These are phyloP conservation scores for Mactromeris polynyma DNA, from an alignment of 2,888 invertebrate species.

Conservation along the genomic window DNA sequence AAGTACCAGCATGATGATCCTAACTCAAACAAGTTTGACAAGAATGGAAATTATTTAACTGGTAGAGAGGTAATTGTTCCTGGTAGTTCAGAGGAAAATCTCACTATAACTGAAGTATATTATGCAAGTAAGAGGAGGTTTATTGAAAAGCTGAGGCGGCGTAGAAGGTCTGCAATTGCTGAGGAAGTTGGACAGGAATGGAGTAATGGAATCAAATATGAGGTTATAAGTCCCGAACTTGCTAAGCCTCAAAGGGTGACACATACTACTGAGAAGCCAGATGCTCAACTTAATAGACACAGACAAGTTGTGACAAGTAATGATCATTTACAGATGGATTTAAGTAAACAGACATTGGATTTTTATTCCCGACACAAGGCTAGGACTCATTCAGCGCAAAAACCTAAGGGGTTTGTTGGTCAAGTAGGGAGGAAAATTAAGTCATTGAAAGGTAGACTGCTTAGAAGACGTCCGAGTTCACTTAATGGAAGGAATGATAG, in stretches of 20 bases:
- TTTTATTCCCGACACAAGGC: background rate
- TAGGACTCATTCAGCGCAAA: background rate
- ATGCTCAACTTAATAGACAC: background rate
- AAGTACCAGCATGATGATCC: slow-evolving; percentile 36
- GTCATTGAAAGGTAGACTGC: background rate
- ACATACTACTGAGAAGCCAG: background rate
- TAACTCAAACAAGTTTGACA: background rate
- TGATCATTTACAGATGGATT: background rate
- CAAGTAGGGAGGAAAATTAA: background rate
- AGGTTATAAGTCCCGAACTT: background rate
- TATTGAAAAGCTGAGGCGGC: slow-evolving; percentile 1
- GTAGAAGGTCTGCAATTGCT: slow-evolving; percentile 24
- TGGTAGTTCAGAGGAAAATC: slow-evolving; percentile 18
- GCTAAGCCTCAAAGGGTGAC: background rate
- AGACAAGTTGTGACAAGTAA: background rate
- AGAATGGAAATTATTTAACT: slow-evolving; percentile 25
- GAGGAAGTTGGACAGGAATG: background rate
- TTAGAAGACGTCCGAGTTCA: background rate
- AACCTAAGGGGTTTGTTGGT: background rate
- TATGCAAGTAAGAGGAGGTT: slow-evolving; percentile 56
- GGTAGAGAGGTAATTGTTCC: slow-evolving; percentile 27
- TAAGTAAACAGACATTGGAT: background rate
- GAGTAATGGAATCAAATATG: slow-evolving; percentile 10
- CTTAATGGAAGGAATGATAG: background rate
- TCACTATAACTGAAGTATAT: slow-evolving; percentile 48